Evolutionary conservation across 2,888 invertebrate genomes (phyloP).

Genomic region (Cheilosia soror): DNA sequence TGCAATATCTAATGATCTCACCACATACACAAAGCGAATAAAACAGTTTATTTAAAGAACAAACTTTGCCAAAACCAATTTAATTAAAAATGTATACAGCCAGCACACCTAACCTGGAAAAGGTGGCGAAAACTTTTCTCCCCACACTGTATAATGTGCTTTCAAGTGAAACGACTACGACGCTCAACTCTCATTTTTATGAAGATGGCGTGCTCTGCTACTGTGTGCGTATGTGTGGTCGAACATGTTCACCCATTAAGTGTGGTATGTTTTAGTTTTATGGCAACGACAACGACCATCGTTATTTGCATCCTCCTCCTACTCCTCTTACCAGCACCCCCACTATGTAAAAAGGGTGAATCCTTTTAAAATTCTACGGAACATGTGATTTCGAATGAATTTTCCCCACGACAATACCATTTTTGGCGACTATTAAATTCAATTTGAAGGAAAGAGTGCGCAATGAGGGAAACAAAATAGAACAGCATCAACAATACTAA

Average conservation of each 20-base stretch:
- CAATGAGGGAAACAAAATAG: conserved; percentile 42
- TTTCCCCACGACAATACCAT: neutral
- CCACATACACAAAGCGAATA: neutral
- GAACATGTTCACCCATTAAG: conserved; percentile 52
- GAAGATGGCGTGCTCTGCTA: neutral
- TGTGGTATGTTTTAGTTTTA: conserved; percentile 48
- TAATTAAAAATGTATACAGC: conserved; percentile 42
- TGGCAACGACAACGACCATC: conserved; percentile 42
- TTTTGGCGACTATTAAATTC: conserved; percentile 53
- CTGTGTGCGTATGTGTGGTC: conserved; percentile 39
- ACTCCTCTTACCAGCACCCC: conserved; percentile 69
- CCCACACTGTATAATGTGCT: conserved; percentile 28
- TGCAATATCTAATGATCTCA: no score
- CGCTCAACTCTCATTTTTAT: conserved; percentile 24
- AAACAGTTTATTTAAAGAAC: conserved; percentile 5
- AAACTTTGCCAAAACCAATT: conserved; percentile 12
- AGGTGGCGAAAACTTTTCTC: conserved; percentile 31
- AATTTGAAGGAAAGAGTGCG: conserved; percentile 49
- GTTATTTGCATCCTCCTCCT: conserved; percentile 64
- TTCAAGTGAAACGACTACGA: neutral
- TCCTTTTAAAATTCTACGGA: neutral
- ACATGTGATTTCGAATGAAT: conserved; percentile 34
- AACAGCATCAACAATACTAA: conserved; percentile 19
- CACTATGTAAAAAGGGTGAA: neutral
- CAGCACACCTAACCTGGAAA: conserved; percentile 10